Conservation (phyloP, 2,888 invertebrate species). For the Drosophila engyochracea region DNA sequence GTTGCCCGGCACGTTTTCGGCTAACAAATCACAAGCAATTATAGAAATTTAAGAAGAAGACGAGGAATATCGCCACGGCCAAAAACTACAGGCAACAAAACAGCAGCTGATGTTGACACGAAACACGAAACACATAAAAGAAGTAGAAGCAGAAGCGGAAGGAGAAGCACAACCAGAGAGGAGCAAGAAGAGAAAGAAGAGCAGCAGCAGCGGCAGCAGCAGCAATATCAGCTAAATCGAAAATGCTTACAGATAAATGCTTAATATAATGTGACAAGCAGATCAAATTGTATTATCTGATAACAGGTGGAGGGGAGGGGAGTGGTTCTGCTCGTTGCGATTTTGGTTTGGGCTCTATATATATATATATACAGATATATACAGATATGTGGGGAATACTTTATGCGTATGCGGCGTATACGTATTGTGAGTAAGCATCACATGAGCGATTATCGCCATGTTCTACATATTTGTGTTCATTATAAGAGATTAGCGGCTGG, state of each 20-base stretch:
- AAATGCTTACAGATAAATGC: slow-evolving; percentile 73
- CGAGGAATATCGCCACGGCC: slow-evolving; percentile 31
- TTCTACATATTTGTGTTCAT: slow-evolving; percentile 79
- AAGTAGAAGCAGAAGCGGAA: background rate
- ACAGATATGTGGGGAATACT: slow-evolving; percentile 32
- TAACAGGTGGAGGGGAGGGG: background rate
- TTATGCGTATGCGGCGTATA: slow-evolving; percentile 15
- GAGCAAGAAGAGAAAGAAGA: background rate
- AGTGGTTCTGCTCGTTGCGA: background rate
- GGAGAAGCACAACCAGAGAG: background rate
- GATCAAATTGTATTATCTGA: slow-evolving; percentile 48
- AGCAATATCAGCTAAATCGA: slow-evolving; percentile 63
- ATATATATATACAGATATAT: background rate
- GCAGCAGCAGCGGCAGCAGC: slow-evolving; percentile 8
- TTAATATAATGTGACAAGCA: slow-evolving; percentile 72
- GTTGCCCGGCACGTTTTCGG: slow-evolving; percentile 76
- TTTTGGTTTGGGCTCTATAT: background rate
- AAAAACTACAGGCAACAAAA: slow-evolving; percentile 32
- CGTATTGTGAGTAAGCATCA: slow-evolving; percentile 26
- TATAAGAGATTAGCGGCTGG: slow-evolving; percentile 75
- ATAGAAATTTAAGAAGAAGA: slow-evolving; percentile 80
- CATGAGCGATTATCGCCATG: slow-evolving; percentile 78
- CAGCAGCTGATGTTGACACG: slow-evolving; percentile 78
- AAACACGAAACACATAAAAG: slow-evolving; percentile 56
- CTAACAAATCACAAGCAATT: slow-evolving; percentile 81